Conservation (phyloP, 2,113 vertebrate species). For the Apteryx mantelli region DNA sequence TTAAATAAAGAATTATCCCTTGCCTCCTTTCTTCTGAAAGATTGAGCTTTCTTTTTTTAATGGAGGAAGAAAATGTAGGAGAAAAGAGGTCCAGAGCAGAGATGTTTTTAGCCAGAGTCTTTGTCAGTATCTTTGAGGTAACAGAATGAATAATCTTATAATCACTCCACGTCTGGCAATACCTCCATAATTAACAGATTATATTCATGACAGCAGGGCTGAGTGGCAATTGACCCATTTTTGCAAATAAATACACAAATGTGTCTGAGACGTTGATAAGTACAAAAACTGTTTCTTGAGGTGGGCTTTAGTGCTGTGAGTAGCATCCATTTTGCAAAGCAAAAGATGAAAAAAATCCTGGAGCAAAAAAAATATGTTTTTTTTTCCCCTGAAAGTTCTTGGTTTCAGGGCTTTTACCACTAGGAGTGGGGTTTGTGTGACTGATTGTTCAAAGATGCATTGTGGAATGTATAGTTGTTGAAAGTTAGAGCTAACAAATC, state of each 20-base stretch:
- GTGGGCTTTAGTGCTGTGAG: neutral
- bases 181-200: neutral
- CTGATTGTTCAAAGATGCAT: neutral
- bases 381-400: neutral
- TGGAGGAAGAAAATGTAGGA: neutral
- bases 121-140: neutral
- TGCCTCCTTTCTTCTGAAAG: neutral
- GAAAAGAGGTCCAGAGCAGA: neutral
- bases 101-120: slow-evolving; percentile 7
- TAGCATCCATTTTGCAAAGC: neutral
- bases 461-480: neutral
- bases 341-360: neutral
- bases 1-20: slow-evolving; percentile 15
- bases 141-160: neutral
- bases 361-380: neutral
- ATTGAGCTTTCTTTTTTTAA: neutral
- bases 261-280: neutral
- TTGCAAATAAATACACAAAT: neutral
- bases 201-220: fast-evolving
- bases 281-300: neutral
- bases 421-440: neutral
- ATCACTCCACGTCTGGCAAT: neutral
- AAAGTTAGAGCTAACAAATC: neutral
- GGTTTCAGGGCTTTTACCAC: neutral
- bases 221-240: neutral